phyloP scores from a whole-genome alignment of 2,113 vertebrate genomes.

The Stercorarius parasiticus region DNA sequence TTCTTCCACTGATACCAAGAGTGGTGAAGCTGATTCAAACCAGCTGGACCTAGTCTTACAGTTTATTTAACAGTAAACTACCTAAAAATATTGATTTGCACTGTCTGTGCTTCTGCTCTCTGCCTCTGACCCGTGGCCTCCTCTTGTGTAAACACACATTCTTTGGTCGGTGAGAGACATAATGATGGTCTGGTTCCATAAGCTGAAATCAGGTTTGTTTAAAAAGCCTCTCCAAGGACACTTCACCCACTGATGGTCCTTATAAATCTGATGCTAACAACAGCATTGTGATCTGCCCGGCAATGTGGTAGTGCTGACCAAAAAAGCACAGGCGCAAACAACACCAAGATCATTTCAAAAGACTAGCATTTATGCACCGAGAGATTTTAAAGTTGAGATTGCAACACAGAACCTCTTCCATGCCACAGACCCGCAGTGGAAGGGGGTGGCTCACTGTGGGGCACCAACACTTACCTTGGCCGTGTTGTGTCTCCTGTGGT shows the following conservation, averaged over 20 bases:
- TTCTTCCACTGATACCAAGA: conserved; percentile 1
- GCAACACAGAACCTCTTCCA: neutral
- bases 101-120: conserved; percentile 59
- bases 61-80: conserved; percentile 63
- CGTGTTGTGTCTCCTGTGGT: fast-evolving
- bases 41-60: conserved; percentile 20
- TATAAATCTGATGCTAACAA: conserved; percentile 41
- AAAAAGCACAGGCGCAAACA: neutral
- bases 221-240: conserved; percentile 46
- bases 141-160: conserved; percentile 61
- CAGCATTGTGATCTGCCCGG: neutral
- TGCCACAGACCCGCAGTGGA: neutral
- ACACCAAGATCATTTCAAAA: neutral
- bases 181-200: conserved; percentile 48
- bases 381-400: neutral
- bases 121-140: conserved; percentile 53
- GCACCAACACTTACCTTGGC: neutral
- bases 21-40: conserved; percentile 38
- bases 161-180: conserved; percentile 47
- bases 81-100: conserved; percentile 72
- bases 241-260: conserved; percentile 29
- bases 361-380: neutral
- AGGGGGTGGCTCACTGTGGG: neutral
- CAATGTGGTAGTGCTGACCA: neutral
- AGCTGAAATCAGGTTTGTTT: conserved; percentile 62